phyloP scores from a whole-genome alignment of 2,113 vertebrate species.

The Pseudopipra pipra region DNA sequence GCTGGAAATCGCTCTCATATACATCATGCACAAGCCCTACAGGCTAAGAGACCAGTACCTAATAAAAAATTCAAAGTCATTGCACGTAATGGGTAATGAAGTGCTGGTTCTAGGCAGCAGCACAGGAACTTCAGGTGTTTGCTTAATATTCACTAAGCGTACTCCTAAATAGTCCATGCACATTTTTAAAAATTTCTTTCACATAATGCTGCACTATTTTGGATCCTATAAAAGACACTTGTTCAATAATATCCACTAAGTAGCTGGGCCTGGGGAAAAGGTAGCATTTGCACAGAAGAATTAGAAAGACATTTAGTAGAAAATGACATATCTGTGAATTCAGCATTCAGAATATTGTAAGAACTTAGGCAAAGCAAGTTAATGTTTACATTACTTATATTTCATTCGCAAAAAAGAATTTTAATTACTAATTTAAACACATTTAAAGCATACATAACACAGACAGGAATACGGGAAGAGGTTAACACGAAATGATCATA shows the following conservation, averaged over 20 bases:
- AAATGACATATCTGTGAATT: slow-evolving; percentile 43
- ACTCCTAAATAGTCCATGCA: slow-evolving; percentile 55
- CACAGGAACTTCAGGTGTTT: slow-evolving; percentile 62
- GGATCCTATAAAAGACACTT: slow-evolving; percentile 53
- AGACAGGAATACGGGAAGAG: background rate
- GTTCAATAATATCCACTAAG: slow-evolving; percentile 66
- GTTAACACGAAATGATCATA: background rate
- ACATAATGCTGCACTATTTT: slow-evolving; percentile 49
- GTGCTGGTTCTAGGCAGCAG: slow-evolving; percentile 63
- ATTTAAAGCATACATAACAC: slow-evolving; percentile 9
- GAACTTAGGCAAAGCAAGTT: slow-evolving; percentile 2
- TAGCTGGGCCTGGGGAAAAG: slow-evolving; percentile 53
- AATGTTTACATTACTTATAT: slow-evolving; percentile 19
- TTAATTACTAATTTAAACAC: background rate
- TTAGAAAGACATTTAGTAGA: slow-evolving; percentile 59
- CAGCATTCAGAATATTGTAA: slow-evolving; percentile 1
- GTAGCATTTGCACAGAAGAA: slow-evolving; percentile 43
- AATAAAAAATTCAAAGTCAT: slow-evolving; percentile 65
- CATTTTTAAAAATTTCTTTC: slow-evolving; percentile 42
- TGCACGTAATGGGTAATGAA: slow-evolving; percentile 64
- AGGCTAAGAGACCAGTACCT: slow-evolving; percentile 59
- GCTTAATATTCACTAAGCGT: slow-evolving; percentile 66
- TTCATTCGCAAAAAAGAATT: background rate
- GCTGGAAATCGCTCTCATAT: slow-evolving; percentile 41
- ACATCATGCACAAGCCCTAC: slow-evolving; percentile 56